Evolutionary conservation across 2,797 vertebrate genomes (phyloP), one percentile per base, ranked within the genome.

Genomic region (Thalassophryne amazonica): DNA sequence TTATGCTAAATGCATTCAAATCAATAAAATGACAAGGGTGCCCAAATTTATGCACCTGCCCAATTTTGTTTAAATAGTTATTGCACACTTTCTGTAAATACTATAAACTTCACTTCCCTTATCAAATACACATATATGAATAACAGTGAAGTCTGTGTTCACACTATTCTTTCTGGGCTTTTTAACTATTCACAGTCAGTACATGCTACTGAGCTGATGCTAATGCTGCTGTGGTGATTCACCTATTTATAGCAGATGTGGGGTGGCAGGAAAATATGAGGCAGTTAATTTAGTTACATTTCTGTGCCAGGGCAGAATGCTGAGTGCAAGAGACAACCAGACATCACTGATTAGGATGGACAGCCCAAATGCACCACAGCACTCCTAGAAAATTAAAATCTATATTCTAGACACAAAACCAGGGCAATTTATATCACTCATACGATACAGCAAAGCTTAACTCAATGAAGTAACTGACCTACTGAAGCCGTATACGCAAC

Each of bases 341-440:
- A 76, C 50, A 47, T 52, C 46, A 41, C 34, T 73, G 60, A 78
- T 75, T 43, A 76, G 18, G 20, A 53, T 43, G 11, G 40, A 32
- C 56, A 0, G 64, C 46, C 28, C 56, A 38, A 28, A 28, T 31
- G 50, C 42, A 61, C 58, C 55, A 47, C 20, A 13, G 41, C 55
- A 70, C 57, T 72, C 48, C 22, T 50, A 28, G 46, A 57, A 76
- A 68, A 73, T 39, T 24, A 47, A 42, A 25, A 16, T 40, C 25
- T 31, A 30, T 56, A 30, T 4, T 23, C 14, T 46, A 29, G 14
- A 24, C 17, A 12, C 18, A 29, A 27, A 27, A 21, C 30, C 25
- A n/a, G 23, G 65, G 18, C 4, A 9, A 14, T n/a, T 17, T 30
- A 4, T 17, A 15, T 11, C 34, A n/a, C 9, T 11, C 8, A 38